Conservation (phyloP, 2,113 vertebrate species). For the Bettongia penicillata region DNA sequence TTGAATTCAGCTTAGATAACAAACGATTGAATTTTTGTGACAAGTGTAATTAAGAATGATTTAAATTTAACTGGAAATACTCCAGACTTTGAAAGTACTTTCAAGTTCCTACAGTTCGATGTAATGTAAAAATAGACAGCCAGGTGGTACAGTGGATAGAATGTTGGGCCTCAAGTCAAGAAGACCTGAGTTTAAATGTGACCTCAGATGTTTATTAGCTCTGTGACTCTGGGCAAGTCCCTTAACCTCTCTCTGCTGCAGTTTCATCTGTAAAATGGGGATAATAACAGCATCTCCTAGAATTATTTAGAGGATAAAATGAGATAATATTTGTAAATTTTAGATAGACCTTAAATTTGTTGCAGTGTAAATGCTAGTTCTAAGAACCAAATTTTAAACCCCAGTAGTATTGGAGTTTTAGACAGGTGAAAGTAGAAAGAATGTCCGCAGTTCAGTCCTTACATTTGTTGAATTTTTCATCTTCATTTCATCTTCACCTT, state of each 20-base stretch:
- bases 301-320: background rate
- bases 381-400: background rate
- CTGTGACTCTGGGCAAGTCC: background rate
- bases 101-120: background rate
- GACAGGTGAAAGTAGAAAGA: background rate
- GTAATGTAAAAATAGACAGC: background rate
- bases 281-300: background rate
- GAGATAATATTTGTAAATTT: background rate
- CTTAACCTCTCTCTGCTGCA: background rate
- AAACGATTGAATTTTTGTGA: background rate
- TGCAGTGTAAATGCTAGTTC: background rate
- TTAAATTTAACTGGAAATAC: background rate
- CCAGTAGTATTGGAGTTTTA: background rate
- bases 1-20: background rate
- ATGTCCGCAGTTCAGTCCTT: background rate
- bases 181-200: background rate
- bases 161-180: background rate
- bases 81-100: background rate
- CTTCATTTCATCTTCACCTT: slow-evolving; percentile 7
- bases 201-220: background rate
- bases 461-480: slow-evolving; percentile 32
- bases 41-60: background rate
- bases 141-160: background rate
- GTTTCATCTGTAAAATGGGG: background rate
- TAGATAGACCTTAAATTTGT: background rate